These are phyloP conservation scores for Acipenser transmontanus DNA, from an alignment of 2,797 vertebrate species.

Conservation along the genomic window DNA sequence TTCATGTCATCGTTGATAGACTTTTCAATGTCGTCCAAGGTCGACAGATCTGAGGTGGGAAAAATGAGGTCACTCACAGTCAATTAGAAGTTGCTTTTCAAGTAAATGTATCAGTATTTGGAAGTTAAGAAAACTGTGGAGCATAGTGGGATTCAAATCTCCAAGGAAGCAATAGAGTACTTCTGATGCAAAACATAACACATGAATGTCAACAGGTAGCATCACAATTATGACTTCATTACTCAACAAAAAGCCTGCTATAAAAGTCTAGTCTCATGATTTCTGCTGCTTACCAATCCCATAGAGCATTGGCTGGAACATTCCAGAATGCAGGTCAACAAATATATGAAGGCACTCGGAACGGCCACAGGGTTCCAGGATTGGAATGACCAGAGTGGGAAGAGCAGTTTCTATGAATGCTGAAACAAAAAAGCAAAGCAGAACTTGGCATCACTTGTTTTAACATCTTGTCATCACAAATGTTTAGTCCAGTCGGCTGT, in stretches of 20 bases:
- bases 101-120: neutral
- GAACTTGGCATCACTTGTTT: slow-evolving; percentile 5
- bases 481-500: too few species aligned
- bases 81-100: neutral
- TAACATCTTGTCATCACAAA: too few species aligned
- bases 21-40: slow-evolving; percentile 92
- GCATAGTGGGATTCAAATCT: neutral
- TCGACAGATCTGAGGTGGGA: slow-evolving; percentile 72
- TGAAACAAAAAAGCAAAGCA: slow-evolving; percentile 43
- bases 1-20: slow-evolving; percentile 95
- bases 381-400: slow-evolving; percentile 88
- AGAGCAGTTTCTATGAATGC: slow-evolving; percentile 93
- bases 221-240: too few species aligned
- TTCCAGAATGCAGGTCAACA: slow-evolving; percentile 96
- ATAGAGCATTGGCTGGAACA: slow-evolving; percentile 97
- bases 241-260: too few species aligned
- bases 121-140: neutral
- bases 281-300: slow-evolving; percentile 77
- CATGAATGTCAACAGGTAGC: too few species aligned
- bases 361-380: slow-evolving; percentile 90
- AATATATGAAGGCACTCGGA: slow-evolving; percentile 97
- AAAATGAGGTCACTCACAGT: slow-evolving; percentile 1
- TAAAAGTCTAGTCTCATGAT: too few species aligned
- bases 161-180: neutral
- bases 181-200: too few species aligned